These are phyloP conservation scores for Amblyopsis rosae DNA, from an alignment of 2,113 vertebrate species.

Conservation along the genomic window DNA sequence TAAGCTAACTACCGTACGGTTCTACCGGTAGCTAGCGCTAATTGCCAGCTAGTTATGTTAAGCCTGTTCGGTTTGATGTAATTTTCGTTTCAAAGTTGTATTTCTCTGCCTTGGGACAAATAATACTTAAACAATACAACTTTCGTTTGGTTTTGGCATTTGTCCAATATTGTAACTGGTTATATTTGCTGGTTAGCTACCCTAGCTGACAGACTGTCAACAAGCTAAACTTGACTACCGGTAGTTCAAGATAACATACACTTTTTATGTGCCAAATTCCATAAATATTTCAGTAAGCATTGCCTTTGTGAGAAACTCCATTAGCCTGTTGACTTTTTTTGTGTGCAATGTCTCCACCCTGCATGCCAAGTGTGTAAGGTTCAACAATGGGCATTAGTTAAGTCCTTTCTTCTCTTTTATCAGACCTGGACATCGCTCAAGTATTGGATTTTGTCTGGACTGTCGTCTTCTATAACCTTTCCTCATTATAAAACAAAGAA, in stretches of 20 bases:
- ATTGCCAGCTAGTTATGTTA: neutral
- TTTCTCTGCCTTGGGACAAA: neutral
- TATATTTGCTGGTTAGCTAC: neutral
- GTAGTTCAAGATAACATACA: too few species aligned
- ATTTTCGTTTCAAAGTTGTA: too few species aligned
- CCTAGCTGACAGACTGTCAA: neutral
- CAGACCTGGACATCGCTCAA: slow-evolving; percentile 59
- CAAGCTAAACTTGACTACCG: neutral
- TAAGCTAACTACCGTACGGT: neutral
- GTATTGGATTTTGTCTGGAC: slow-evolving; percentile 53
- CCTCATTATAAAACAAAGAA: slow-evolving; percentile 27
- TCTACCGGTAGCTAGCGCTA: neutral
- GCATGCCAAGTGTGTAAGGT: slow-evolving; percentile 63
- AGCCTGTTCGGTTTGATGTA: too few species aligned
- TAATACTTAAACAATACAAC: neutral
- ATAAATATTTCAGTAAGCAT: neutral
- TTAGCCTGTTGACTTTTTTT: slow-evolving; percentile 35
- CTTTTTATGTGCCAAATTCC: neutral
- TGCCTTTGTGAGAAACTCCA: slow-evolving; percentile 43
- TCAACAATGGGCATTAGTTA: slow-evolving; percentile 64
- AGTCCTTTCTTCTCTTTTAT: slow-evolving; percentile 40
- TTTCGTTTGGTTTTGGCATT: slow-evolving; percentile 8
- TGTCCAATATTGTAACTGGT: slow-evolving; percentile 10
- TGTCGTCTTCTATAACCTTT: slow-evolving; percentile 37
- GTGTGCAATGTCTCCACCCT: slow-evolving; percentile 60